Base-by-base conservation (phyloP, 2,888 invertebrate genomes). In the Andrena trimmerana region DNA sequence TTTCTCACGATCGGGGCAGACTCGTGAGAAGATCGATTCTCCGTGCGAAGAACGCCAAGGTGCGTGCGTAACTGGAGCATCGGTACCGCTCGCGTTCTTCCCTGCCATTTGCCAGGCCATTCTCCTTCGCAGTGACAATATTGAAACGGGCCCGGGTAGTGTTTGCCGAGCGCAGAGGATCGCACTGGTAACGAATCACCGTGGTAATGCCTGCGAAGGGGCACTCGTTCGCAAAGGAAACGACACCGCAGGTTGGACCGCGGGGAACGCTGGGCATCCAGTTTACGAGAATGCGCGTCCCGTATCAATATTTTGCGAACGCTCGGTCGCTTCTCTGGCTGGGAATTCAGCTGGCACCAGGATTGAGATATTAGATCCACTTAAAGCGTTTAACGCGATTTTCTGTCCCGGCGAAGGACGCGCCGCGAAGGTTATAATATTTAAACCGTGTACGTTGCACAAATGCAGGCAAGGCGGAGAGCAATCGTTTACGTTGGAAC, bases 11-110 rank as follows among this genome's bases (percentile, higher is more conserved):
- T 80, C 80, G 72, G 63, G 60, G 74, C 69, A 33, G 77, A 62
- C 74, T 69, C 89, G 89, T 89, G 89, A 85, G 89, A 79, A 89
- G 88, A 84, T 83, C 71, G 75, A 84, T 83, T 72, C 57, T 77
- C 57, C 78, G 80, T 81, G 78, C 72, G 81, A 79, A 81, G 60
- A 57, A 42, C 66, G 71, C 84, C 62, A 59, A 54, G 24, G 57
- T 57, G 57, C 24, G 24, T 57, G 50, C 63, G 65, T 50, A 86
- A 87, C 62, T 79, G 78, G 86, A 85, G 78, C 82, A 74, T 70
- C 81, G 29, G 42, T 62, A 8, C 42, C 66, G 33, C 68, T 54
- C 63, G 63, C 50, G 16, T 65, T 68, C 16, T 50, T 48, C 67
- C 57, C 36, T 60, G 33, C 16, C 24, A 29, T 31, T 57, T 6